A percentile compares a stretch with the other conserved stretches of the same genome.
phyloP scores from a whole-genome alignment of 2,888 invertebrate species.

The Nezara viridula region DNA sequence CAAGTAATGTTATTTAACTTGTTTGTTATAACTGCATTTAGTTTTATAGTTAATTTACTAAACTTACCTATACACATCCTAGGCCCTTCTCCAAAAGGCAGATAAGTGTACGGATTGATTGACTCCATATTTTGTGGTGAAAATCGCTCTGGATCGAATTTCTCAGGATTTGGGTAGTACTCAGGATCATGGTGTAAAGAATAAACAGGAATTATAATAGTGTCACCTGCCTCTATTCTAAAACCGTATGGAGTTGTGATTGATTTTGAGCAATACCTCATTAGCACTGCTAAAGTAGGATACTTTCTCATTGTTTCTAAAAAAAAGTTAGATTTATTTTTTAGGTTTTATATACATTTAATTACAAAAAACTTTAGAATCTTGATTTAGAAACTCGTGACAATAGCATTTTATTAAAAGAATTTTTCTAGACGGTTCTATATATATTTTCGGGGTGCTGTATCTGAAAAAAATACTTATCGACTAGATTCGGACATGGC shows the following conservation, averaged over 20 bases:
- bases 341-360: no score
- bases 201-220: conserved; percentile 65
- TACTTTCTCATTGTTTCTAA: conserved; percentile 68
- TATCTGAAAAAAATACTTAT: no score
- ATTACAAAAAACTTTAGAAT: no score
- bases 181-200: not conserved
- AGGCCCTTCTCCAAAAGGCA: conserved; percentile 69
- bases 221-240: conserved; percentile 66
- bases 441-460: no score
- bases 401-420: no score
- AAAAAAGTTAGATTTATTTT: not conserved
- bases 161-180: conserved; percentile 72
- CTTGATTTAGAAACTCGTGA: no score
- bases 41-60: not conserved
- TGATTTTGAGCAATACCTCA: conserved; percentile 68
- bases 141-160: conserved; percentile 76
- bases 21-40: not conserved
- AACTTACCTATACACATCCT: conserved; percentile 72
- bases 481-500: no score
- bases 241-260: conserved; percentile 66
- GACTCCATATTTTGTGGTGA: conserved; percentile 71
- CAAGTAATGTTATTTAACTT: not conserved
- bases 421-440: no score
- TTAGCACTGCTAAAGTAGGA: conserved; percentile 68
- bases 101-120: conserved; percentile 72